phyloP scores from a whole-genome alignment of 2,797 vertebrate species.

The Linurgus olivaceus region DNA sequence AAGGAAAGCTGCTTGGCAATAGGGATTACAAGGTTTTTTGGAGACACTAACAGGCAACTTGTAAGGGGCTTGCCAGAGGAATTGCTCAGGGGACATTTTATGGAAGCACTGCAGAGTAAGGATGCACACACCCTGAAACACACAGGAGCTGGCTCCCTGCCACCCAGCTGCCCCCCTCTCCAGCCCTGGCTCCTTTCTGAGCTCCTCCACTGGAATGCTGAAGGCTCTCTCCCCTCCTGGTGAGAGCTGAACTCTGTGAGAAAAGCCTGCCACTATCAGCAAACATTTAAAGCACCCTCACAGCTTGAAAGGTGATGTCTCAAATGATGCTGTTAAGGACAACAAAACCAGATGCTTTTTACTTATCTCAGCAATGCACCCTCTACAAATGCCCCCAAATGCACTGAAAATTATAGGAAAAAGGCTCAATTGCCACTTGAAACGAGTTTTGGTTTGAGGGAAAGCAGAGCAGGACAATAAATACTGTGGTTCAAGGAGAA shows the following conservation, averaged over 20 bases:
- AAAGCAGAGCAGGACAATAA: conserved; percentile 28
- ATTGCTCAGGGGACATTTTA: background rate
- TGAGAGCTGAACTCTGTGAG: background rate
- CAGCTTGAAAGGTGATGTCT: background rate
- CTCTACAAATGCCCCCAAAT: conserved; percentile 1
- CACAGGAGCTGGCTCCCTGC: background rate
- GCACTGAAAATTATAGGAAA: conserved; percentile 15
- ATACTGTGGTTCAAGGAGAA: conserved; percentile 13
- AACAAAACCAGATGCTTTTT: conserved; percentile 29
- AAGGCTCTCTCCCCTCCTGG: background rate
- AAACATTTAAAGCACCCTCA: background rate
- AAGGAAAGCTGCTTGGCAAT: conserved; percentile 13
- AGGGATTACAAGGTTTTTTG: conserved; percentile 26
- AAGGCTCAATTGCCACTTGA: background rate
- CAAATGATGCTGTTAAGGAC: conserved; percentile 14
- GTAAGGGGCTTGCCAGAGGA: background rate
- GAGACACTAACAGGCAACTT: background rate
- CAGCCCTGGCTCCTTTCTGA: background rate
- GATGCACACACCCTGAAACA: background rate
- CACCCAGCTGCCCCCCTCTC: background rate
- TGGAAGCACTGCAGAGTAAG: fast-evolving
- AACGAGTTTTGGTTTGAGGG: background rate
- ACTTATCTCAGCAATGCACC: conserved; percentile 18
- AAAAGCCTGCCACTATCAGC: background rate
- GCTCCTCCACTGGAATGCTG: background rate